Evolutionary conservation across 1,140 invertebrate genomes (phyloP), one percentile per base, ranked within the genome.

Genomic region (Drosophila repleta): DNA sequence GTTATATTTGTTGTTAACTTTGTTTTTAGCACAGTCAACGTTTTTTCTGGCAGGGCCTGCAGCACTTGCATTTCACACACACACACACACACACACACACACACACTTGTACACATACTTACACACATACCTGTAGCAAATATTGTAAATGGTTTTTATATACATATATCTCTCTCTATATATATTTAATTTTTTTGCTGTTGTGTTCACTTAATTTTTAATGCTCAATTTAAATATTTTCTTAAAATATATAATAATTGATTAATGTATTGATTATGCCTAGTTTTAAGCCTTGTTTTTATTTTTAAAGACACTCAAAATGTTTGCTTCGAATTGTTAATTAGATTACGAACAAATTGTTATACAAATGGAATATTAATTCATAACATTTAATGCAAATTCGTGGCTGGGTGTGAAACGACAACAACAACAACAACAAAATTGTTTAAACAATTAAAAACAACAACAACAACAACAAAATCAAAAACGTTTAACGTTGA

Each of bases 191-290:
- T 55, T 53, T 53, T 53, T 32, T 15, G 13, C 29, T 53, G 82
- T 88, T 87, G 83, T 87, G 78, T 88, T 87, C 83, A 87, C 61
- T 79, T 79, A 79, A 88, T 75, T 77, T 64, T 76, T 51, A 63
- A 51, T 53, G 52, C 57, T 35, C 49, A 66, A 48, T n/a, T 65
- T 65, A 51, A 65, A 49, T 17, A 62, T 56, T 58, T 49, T 56
- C 45, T 41, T 49, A 68, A 20, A 32, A 6, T 18, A 49, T 37
- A n/a, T n/a, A n/a, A n/a, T n/a, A n/a, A n/a, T n/a, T n/a, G n/a
- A n/a, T n/a, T 21, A 20, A 49, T 10, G 20, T 39, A 45, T 37
- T 62, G 29, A 18, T 35, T 52, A 15, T 49, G 26, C 17, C 10
- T 64, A 56, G 24, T 48, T 39, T 60, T 20, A 43, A 43, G 39